Percentiles rank a stretch among this genome's conserved stretches.
Conservation (phyloP, 2,888 invertebrate genomes). For the Agelastica alni region DNA sequence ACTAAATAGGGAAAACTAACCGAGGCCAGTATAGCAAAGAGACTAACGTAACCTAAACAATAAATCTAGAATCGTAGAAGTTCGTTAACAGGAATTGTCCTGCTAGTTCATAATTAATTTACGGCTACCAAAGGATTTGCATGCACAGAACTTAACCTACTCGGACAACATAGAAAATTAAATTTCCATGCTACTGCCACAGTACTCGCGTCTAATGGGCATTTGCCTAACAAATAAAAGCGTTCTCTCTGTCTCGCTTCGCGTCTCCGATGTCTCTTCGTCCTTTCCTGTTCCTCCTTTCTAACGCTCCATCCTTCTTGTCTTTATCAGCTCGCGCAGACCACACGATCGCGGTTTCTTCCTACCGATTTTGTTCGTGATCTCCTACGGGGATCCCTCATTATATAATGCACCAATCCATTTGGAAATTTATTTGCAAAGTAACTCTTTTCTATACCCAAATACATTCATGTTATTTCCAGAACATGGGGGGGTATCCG, state of each 20-base stretch:
- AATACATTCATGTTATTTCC: no score
- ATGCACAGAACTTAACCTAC: conserved; percentile 57
- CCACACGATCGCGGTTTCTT: conserved; percentile 17
- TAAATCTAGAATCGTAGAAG: conserved; percentile 55
- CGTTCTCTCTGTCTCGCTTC: conserved; percentile 19
- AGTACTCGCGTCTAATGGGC: conserved; percentile 50
- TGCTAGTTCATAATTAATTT: conserved; percentile 56
- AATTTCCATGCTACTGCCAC: conserved; percentile 49
- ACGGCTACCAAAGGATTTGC: conserved; percentile 55
- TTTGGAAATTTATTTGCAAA: no score
- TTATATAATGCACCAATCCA: no score
- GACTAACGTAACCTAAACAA: conserved; percentile 43
- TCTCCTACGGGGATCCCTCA: not conserved
- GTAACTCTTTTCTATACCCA: no score
- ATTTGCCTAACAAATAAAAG: conserved; percentile 57
- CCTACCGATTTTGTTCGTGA: conserved; percentile 12
- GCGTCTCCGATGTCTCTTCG: conserved; percentile 5
- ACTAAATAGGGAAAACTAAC: conserved; percentile 31
- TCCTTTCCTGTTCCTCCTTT: not conserved
- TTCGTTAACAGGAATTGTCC: conserved; percentile 57
- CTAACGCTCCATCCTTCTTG: conserved; percentile 9
- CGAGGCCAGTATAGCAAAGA: conserved; percentile 22
- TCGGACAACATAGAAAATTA: conserved; percentile 58
- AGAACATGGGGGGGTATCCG: no score
- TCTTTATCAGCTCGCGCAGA: conserved; percentile 11